Base-by-base conservation (phyloP, 2,888 invertebrate species). In the Callyntrura sp. region DNA sequence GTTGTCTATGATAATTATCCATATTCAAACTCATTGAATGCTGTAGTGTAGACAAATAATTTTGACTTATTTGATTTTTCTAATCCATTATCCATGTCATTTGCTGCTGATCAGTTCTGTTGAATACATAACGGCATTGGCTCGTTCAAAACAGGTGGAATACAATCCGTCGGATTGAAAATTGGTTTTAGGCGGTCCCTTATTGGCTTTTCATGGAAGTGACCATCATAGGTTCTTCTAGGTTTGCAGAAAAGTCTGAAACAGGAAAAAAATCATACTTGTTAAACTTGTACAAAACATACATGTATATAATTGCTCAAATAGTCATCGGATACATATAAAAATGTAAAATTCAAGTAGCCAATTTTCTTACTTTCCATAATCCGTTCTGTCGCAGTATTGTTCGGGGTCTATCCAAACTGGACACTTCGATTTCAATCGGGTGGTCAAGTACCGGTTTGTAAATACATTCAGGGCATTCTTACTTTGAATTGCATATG, bases 201-300 rank as follows among this genome's bases (percentile, higher is more conserved):
- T 82, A 92, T 91, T 9, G 88, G 90, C 55, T 91, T 92, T 23
- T 92, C 92, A 23, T 91, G 90, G 78, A 93, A 92, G 73, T 92
- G 92, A 1, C 93, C 93, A 83, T 93, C 93, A 81, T 93, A 93
- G 2, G 92, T 91, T 82, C 89, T 92, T 28, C 92, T 86, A 9
- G 90, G 89, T 45, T 93, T 92, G 51, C 93, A 93, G 70, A 84
- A 79, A 23, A 84, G 82, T 51, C 92, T 92, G 5, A 2, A 43
- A 68, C 2, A 23, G 9, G 0, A 68, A 68, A 12, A 68, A 43
- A 35, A 35, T 35, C n/a, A 35, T 35, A 6, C 35, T 35, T 35
- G 35, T 35, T 35, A 4, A n/a, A 35, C 35, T 35, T 2, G 35
- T n/a, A n/a, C n/a, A n/a, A n/a, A n/a, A n/a, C n/a, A n/a, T n/a